Evolutionary conservation across 2,113 vertebrate species (phyloP).

Genomic region (Micronycteris hirsuta): DNA sequence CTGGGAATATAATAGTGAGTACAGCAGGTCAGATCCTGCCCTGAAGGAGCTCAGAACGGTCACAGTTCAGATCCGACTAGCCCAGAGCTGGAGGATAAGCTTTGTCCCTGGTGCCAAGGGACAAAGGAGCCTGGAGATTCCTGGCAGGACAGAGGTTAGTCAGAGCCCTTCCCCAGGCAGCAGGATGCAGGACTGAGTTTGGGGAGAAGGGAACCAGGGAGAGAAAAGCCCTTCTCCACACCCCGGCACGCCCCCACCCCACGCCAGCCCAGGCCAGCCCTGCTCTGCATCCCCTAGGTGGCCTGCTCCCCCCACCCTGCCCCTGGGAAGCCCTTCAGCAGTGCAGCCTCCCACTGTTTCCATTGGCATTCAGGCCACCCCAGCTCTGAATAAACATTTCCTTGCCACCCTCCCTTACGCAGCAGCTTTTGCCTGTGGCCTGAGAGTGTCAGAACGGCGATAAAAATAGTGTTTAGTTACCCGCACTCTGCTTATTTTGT

Average conservation of each 20-base stretch:
- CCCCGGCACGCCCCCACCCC: not conserved
- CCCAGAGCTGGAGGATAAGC: not conserved
- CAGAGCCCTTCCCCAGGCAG: not conserved
- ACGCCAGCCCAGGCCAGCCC: not conserved
- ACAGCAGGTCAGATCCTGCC: not conserved
- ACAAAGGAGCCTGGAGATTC: fast-evolving
- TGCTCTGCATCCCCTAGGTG: not conserved
- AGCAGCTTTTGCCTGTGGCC: slow-evolving; percentile 40
- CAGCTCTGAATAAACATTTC: not conserved
- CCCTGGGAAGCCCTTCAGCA: not conserved
- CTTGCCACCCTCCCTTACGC: not conserved
- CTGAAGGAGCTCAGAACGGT: not conserved
- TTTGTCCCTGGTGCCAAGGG: not conserved
- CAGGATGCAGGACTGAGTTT: not conserved
- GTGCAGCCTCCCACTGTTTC: not conserved
- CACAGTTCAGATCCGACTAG: not conserved
- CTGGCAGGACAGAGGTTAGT: not conserved
- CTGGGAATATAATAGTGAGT: not conserved
- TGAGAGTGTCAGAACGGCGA: not conserved
- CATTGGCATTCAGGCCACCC: slow-evolving; percentile 61
- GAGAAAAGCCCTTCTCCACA: not conserved
- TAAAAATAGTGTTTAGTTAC: slow-evolving; percentile 44
- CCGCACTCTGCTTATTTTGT: not conserved
- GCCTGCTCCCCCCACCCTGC: not conserved
- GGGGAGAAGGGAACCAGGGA: not conserved